Conservation (phyloP, 2,113 vertebrate genomes). For the Apteryx owenii region DNA sequence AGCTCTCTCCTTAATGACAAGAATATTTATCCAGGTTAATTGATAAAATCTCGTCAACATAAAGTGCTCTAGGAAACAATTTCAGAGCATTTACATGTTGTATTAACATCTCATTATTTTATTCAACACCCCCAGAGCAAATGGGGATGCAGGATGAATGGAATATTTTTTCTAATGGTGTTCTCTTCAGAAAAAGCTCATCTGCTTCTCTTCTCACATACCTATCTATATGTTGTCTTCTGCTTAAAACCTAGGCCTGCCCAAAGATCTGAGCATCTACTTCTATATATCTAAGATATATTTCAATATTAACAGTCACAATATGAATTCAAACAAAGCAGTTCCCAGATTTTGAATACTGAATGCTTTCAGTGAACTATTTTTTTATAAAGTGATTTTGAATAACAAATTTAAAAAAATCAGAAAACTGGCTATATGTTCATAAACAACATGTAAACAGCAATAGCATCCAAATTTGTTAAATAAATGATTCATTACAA, state of each 20-base stretch:
- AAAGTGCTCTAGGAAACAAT: constrained; percentile 44
- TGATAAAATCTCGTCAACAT: constrained; percentile 43
- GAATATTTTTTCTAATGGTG: not conserved
- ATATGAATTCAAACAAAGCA: not conserved
- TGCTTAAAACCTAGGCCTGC: not conserved
- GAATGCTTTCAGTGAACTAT: not conserved
- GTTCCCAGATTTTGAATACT: not conserved
- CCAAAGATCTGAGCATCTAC: not conserved
- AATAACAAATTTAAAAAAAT: not conserved
- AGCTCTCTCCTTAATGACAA: not conserved
- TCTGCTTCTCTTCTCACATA: not conserved
- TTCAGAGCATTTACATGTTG: constrained; percentile 25
- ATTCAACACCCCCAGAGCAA: not conserved
- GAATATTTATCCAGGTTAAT: constrained; percentile 61
- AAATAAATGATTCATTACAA: not conserved
- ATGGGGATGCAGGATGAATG: not conserved
- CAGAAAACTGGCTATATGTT: not conserved
- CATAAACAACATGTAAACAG: not conserved
- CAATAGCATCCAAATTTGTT: not conserved
- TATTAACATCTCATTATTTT: constrained; percentile 59
- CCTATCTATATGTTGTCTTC: not conserved
- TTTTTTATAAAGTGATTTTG: not conserved
- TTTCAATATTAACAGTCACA: not conserved
- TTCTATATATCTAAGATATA: not conserved
- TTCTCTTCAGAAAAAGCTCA: not conserved